Evolutionary conservation across 2,113 vertebrate genomes (phyloP).

Genomic region (Dasyornis broadbenti): DNA sequence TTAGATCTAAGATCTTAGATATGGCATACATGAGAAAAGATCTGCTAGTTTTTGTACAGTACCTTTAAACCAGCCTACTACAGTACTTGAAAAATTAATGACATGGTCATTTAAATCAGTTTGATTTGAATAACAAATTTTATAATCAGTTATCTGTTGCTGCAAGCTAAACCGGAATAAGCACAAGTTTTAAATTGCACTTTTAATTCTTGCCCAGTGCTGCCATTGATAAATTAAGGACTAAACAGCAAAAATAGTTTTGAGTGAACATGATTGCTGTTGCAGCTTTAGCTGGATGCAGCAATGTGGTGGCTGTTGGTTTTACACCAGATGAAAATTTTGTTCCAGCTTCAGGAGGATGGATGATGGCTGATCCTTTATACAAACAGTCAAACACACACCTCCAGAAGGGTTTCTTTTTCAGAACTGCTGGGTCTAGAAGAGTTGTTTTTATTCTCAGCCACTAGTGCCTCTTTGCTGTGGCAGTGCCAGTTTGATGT

Average conservation of each 20-base stretch:
- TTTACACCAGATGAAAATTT: background rate
- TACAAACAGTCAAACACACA: background rate
- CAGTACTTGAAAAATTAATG: background rate
- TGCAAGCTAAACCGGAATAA: background rate
- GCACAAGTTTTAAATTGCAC: background rate
- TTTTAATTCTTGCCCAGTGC: background rate
- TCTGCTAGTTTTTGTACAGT: background rate
- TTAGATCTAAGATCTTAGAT: background rate
- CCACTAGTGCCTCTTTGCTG: background rate
- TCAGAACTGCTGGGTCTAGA: background rate
- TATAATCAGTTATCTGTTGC: background rate
- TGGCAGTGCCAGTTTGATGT: background rate
- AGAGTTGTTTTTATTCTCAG: background rate
- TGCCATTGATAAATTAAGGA: background rate
- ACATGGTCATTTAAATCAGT: background rate
- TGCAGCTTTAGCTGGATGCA: background rate
- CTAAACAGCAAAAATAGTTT: background rate
- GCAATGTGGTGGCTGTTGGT: background rate
- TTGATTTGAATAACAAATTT: background rate
- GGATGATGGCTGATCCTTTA: background rate
- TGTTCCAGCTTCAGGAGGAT: background rate
- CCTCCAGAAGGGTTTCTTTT: background rate
- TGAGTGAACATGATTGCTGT: fast-evolving
- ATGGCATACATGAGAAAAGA: background rate
- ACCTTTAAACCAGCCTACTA: background rate